A percentile compares a stretch with the other conserved stretches of the same genome.
phyloP scores from a whole-genome alignment of 2,113 vertebrate genomes.

The Python bivittatus region DNA sequence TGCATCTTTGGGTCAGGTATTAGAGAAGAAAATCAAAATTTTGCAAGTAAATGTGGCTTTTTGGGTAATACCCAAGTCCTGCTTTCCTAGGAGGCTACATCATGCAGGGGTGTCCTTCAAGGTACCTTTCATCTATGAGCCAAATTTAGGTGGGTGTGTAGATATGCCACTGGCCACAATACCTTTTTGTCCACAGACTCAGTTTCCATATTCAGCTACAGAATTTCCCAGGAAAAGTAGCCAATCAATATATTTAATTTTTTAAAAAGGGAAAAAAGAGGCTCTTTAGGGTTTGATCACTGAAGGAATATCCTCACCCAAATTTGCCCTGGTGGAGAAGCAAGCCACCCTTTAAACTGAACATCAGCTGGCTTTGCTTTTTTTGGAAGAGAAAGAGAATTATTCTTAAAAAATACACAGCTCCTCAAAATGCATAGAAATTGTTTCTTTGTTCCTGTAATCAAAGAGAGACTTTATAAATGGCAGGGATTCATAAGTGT shows the following conservation, averaged over 20 bases:
- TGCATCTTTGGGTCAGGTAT: not conserved
- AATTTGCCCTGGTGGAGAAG: not conserved
- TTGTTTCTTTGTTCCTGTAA: not conserved
- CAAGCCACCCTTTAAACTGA: not conserved
- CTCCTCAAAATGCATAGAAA: not conserved
- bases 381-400: not conserved
- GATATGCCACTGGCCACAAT: not conserved
- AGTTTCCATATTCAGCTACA: not conserved
- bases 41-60: not conserved
- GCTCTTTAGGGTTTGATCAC: not conserved
- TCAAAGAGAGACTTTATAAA: not conserved
- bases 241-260: not conserved
- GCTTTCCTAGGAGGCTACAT: not conserved
- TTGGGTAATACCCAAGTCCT: not conserved
- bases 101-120: not conserved
- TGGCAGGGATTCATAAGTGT: not conserved
- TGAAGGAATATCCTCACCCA: not conserved
- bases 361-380: not conserved
- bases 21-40: not conserved
- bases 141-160: not conserved
- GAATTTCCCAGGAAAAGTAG: not conserved
- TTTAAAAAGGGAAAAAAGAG: not conserved
- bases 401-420: not conserved
- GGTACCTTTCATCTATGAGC: not conserved
- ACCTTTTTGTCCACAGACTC: not conserved